Percentiles rank a stretch among this genome's conserved stretches.
Evolutionary conservation across 2,113 vertebrate genomes (phyloP).

Genomic region (Hypanus sabinus): DNA sequence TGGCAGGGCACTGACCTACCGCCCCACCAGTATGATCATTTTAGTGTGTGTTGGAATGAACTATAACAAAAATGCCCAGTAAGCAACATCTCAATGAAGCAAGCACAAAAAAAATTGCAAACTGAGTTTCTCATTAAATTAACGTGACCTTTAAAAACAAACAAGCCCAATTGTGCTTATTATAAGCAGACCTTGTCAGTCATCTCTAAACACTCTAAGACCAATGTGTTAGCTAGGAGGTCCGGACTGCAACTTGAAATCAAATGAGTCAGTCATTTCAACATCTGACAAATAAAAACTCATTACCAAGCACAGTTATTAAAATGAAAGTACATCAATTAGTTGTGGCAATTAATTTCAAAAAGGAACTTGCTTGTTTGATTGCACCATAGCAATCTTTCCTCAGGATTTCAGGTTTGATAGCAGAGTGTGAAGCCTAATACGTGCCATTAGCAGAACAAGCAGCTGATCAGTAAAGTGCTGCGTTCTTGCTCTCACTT

Average conservation of each 20-base stretch:
- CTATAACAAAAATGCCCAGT: no score
- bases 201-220: neutral
- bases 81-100: no score
- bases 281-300: neutral
- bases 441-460: neutral
- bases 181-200: neutral
- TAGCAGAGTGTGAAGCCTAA: neutral
- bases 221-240: neutral
- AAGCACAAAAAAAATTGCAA: no score
- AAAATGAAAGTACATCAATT: neutral
- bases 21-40: no score
- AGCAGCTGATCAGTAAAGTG: neutral
- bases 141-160: no score
- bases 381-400: neutral
- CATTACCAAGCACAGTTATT: neutral
- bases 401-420: neutral
- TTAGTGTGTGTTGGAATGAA: no score
- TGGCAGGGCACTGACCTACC: no score
- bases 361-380: neutral
- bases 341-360: neutral
- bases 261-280: neutral
- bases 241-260: neutral
- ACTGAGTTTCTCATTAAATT: no score
- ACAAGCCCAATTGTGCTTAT: no score
- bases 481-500: constrained; percentile 16